Percentiles rank a stretch among this genome's conserved stretches.
These are phyloP conservation scores for Junonia oenone DNA, from an alignment of 2,888 invertebrate species.

Conservation along the genomic window DNA sequence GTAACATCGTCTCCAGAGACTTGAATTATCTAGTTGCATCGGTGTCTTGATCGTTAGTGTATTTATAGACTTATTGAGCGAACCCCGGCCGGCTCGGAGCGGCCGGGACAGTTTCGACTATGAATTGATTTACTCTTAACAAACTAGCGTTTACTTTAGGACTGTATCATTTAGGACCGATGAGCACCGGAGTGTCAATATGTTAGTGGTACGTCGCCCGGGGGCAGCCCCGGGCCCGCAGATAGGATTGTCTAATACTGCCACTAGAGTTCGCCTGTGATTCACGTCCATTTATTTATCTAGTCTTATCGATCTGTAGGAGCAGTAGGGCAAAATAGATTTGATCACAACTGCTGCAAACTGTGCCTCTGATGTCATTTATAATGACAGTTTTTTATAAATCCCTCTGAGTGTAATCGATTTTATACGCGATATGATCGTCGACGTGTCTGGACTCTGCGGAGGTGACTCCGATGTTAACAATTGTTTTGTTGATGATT, in stretches of 20 bases:
- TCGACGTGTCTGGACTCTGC: not conserved
- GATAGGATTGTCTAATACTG: slow-evolving; percentile 32
- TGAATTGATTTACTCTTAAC: slow-evolving; percentile 13
- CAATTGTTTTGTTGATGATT: not conserved
- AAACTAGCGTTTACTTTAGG: slow-evolving; percentile 6
- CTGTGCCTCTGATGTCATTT: slow-evolving; percentile 2
- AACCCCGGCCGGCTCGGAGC: too few species aligned
- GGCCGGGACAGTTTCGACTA: not conserved
- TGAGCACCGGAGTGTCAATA: slow-evolving; percentile 4
- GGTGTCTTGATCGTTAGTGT: slow-evolving; percentile 6
- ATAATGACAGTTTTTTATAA: not conserved
- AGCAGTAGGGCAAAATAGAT: slow-evolving; percentile 18
- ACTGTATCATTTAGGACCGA: slow-evolving; percentile 9
- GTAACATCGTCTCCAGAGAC: slow-evolving; percentile 1
- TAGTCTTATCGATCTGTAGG: slow-evolving; percentile 21
- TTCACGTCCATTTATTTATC: slow-evolving; percentile 33
- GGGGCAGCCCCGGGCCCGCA: not conserved
- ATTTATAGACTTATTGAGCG: not conserved
- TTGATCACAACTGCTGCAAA: not conserved
- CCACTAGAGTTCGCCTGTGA: slow-evolving; percentile 35
- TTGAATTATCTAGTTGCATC: not conserved
- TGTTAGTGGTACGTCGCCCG: not conserved
- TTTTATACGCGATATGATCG: not conserved
- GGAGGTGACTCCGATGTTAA: not conserved
- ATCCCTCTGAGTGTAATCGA: not conserved